These are phyloP conservation scores for Equus przewalskii DNA, from an alignment of 2,113 vertebrate species.

Conservation along the genomic window DNA sequence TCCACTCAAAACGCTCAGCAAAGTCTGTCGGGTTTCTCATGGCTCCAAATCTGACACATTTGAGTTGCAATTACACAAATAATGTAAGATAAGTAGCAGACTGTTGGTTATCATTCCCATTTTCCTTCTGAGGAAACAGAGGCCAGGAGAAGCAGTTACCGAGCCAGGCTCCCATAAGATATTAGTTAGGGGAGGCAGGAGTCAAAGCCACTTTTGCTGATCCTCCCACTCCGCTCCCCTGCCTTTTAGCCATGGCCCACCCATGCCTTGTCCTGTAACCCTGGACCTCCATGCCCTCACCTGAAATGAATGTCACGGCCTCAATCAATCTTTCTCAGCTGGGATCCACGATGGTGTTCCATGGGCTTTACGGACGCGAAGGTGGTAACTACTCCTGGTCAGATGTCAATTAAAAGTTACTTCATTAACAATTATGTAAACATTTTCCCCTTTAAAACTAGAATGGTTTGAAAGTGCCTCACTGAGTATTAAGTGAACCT, in stretches of 20 bases:
- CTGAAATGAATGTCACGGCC: neutral
- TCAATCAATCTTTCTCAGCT: neutral
- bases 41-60: neutral
- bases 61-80: neutral
- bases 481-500: neutral
- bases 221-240: neutral
- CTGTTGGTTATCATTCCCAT: neutral
- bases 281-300: neutral
- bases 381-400: neutral
- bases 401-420: constrained; percentile 5
- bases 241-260: neutral
- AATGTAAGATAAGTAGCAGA: neutral
- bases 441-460: constrained; percentile 4
- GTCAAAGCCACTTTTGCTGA: neutral
- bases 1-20: neutral
- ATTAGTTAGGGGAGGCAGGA: neutral
- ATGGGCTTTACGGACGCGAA: neutral
- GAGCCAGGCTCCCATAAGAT: neutral
- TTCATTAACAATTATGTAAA: neutral
- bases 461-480: neutral
- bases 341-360: neutral
- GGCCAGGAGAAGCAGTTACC: neutral
- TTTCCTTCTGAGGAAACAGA: constrained; percentile 27
- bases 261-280: neutral
- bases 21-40: neutral